Conservation (phyloP, 2,113 vertebrate genomes). For the Nesoenas mayeri region DNA sequence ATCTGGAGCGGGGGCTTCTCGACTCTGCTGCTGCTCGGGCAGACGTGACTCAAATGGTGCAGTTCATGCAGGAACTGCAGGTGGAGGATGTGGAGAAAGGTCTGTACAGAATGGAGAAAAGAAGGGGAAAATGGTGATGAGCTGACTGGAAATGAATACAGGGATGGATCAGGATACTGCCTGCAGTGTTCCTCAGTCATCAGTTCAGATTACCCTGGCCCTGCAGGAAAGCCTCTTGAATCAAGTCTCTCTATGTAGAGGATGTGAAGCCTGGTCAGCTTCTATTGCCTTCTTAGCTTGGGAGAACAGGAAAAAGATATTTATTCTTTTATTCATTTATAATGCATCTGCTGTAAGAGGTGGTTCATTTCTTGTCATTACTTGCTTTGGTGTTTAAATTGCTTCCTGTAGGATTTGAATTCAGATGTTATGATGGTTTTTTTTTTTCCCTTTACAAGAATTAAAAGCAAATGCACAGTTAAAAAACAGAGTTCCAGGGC, state of each 20-base stretch:
- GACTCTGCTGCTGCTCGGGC: background rate
- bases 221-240: background rate
- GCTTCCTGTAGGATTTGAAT: background rate
- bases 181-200: background rate
- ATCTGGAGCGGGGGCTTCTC: background rate
- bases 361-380: background rate
- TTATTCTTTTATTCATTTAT: background rate
- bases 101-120: background rate
- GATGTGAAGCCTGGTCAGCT: background rate
- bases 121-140: background rate
- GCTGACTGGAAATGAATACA: background rate
- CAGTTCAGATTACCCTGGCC: background rate
- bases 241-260: background rate
- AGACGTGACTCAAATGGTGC: background rate
- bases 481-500: slow-evolving; percentile 23
- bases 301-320: background rate
- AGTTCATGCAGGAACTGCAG: background rate
- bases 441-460: background rate
- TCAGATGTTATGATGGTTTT: background rate
- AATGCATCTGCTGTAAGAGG: background rate
- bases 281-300: background rate
- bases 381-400: background rate
- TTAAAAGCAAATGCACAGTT: slow-evolving; percentile 20
- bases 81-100: background rate
- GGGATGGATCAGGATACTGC: background rate